phyloP scores from a whole-genome alignment of 2,797 vertebrate genomes.

The Pelochelys cantorii region DNA sequence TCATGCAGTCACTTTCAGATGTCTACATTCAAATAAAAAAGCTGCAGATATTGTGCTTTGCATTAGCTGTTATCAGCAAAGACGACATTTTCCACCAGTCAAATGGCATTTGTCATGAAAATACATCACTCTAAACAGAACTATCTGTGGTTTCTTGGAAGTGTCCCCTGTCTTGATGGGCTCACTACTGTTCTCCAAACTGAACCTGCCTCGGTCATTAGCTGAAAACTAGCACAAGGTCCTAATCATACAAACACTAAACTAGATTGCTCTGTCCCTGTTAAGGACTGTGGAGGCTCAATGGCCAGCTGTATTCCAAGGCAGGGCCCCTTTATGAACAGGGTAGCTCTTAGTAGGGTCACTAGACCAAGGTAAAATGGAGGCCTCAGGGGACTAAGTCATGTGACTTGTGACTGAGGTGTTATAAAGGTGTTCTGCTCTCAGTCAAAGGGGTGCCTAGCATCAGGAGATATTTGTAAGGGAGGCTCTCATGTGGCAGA shows the following conservation, averaged over 20 bases:
- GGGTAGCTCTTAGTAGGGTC: not conserved
- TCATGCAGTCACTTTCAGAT: conserved; percentile 77
- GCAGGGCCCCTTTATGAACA: not conserved
- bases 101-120: conserved; percentile 67
- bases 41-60: conserved; percentile 73
- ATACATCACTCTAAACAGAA: conserved; percentile 50
- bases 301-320: not conserved
- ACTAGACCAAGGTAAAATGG: not conserved
- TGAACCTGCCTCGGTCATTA: fast-evolving
- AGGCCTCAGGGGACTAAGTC: not conserved
- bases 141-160: not conserved
- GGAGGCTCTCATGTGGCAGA: not conserved
- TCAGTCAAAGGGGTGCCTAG: not conserved
- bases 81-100: conserved; percentile 71
- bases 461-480: not conserved
- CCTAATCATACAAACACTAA: fast-evolving
- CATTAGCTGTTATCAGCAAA: conserved; percentile 77
- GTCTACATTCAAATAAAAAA: conserved; percentile 81
- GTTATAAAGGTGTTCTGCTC: not conserved
- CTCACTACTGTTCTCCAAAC: not conserved
- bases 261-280: not conserved
- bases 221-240: not conserved
- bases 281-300: not conserved
- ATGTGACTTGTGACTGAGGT: not conserved
- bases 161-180: not conserved